Percentiles rank a stretch among this genome's conserved stretches.
Conservation (phyloP, 30 jellyfish, hydroid and myxozoan species). For the Calvadosia cruxmelitensis region DNA sequence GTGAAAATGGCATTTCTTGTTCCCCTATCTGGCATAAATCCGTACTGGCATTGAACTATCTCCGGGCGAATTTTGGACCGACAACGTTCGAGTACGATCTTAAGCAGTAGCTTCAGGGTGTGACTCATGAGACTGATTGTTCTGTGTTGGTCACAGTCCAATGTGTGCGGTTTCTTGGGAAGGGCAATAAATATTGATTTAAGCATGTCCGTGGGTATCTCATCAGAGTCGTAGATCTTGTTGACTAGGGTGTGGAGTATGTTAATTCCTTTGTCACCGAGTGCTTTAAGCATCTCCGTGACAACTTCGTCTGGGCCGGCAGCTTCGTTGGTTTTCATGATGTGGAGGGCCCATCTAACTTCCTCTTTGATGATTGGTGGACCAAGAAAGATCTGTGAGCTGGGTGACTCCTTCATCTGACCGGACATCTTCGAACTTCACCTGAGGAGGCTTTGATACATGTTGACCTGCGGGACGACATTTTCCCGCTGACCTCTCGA, state of each 20-base stretch:
- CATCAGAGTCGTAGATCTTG: conserved; percentile 2
- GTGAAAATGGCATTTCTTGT: conserved; percentile 20
- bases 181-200: conserved; percentile 12
- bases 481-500: not conserved
- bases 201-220: conserved; percentile 4
- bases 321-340: conserved; percentile 8
- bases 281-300: not conserved
- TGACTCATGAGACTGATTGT: conserved; percentile 33
- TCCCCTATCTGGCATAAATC: conserved; percentile 24
- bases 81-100: conserved; percentile 1
- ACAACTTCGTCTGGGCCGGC: conserved; percentile 16
- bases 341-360: not conserved
- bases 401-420: not conserved
- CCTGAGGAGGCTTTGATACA: not conserved
- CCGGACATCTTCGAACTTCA: not conserved
- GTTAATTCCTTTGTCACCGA: conserved; percentile 9
- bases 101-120: not conserved
- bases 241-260: conserved; percentile 5
- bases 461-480: not conserved
- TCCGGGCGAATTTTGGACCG: conserved; percentile 5
- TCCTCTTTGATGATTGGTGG: conserved; percentile 13
- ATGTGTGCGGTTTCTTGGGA: conserved; percentile 20
- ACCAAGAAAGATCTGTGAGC: not conserved
- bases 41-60: not conserved
- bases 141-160: conserved; percentile 8